Base-by-base conservation (phyloP, 2,888 invertebrate species). In the Thyatira batis region DNA sequence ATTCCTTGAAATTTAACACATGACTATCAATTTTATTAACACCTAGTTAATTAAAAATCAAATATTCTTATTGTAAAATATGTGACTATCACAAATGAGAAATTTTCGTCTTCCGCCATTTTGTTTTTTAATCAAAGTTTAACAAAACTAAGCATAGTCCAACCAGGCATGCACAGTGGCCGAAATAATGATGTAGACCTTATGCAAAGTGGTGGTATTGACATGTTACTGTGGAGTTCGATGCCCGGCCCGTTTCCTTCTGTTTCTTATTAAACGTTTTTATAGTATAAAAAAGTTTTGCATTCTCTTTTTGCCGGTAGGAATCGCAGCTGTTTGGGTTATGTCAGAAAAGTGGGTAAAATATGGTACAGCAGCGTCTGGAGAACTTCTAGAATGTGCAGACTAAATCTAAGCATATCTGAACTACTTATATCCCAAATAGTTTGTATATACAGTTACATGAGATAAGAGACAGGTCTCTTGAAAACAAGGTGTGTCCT, bases 111-210 rank as follows among this genome's bases (percentile, higher is more conserved):
- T 3, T 33, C 30, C 30, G n/a, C 8, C 33, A 13, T 48, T 25
- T 46, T 50, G 21, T 25, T 44, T 3, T 17, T 55, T 65, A 64
- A 70, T 50, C 53, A 4, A n/a, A 1, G 48, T 25, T 65, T 61
- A 66, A 56, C 30, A 3, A 13, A 33, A 25, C 1, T 21, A 1
- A 3, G 28, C 46, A 33, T 33, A 11, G 57, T 68, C 54, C 49
- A 52, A 63, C 44, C 54, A 4, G 20, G 27, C 51, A 45, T 58
- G n/a, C 55, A 27, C 56, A 60, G 39, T 60, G 63, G 30, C 52
- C 60, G 65, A 73, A 85, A 90, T 89, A 90, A 90, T 89, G 90
- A 90, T 85, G 88, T 89, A 82, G 87, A 65, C 79, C 73, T 65
- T 78, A 89, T 89, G 89, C 86, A 86, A 84, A 86, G 80, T 77